Evolutionary conservation across 2,113 vertebrate species (phyloP), one percentile per base, ranked within the genome.

Genomic region (Hippocampus mohnikei): DNA sequence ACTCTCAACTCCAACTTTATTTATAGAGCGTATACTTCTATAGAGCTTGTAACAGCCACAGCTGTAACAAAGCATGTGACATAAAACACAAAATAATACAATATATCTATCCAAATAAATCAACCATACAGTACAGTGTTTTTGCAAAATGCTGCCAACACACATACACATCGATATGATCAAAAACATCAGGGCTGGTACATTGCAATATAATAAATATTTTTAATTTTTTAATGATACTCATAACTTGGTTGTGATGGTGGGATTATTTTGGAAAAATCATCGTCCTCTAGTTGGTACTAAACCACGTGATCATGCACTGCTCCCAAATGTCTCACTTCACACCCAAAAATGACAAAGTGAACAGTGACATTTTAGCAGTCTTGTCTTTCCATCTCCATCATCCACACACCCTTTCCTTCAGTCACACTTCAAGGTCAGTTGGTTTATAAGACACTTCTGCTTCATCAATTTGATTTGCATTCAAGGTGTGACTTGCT

Each of bases 391-490:
- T 23, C 55, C n/a, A 50, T 44, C 23, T 48, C 27, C 29, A 40
- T 8, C n/a, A 18, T 52, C 13, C 52, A 13, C 25, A 41, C 67
- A 65, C 29, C 3, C 29, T 60, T 60, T 60, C 58, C 29, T 33
- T 2, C n/a, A 42, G 20, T 69, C 66, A 42, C 72, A 70, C 75
- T 75, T 75, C 9, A 66, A 69, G 75, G 75, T 33, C 27, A 13
- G 37, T 50, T 76, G 55, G 52, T 67, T 18, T 63, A 25, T n/a
- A 58, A 73, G 65, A 73, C 20, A 69, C 59, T 77, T 53, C 44
- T 18, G 58, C 74, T 77, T 66, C 23, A 73, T 55, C 59, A 70
- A 55, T 68, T 67, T 65, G 44, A 53, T 69, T 65, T 55, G 69
- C 18, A 66, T 61, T 64, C 53, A 37, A 29, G 23, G 53, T 15